A percentile compares a stretch with the other conserved stretches of the same genome.
Evolutionary conservation across 2,113 vertebrate genomes (phyloP).

Genomic region (Rhynchopsitta pachyrhyncha): DNA sequence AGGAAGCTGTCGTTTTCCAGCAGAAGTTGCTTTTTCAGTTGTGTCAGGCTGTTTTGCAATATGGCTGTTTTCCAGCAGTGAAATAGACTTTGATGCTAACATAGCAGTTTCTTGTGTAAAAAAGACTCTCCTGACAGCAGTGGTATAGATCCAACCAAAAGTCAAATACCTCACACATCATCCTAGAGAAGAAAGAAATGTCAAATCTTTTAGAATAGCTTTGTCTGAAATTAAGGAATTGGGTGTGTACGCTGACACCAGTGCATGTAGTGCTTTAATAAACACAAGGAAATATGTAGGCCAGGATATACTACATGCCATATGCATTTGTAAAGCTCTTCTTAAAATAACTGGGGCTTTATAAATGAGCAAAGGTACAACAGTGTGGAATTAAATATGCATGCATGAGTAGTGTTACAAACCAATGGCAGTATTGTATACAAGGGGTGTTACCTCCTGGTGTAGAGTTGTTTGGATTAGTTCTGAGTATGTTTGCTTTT

Average conservation of each 20-base stretch:
- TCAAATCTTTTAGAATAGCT: background rate
- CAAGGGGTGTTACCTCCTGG: background rate
- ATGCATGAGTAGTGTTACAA: background rate
- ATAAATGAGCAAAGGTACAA: background rate
- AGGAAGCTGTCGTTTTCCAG: background rate
- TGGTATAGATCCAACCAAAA: background rate
- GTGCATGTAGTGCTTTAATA: background rate
- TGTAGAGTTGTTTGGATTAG: background rate
- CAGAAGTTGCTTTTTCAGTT: background rate
- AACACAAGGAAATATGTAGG: background rate
- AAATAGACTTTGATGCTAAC: conserved; percentile 4
- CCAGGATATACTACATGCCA: background rate
- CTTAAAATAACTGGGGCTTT: conserved; percentile 16
- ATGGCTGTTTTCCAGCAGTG: background rate
- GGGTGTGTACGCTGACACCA: background rate
- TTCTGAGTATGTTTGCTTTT: conserved; percentile 28
- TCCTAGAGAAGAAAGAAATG: background rate
- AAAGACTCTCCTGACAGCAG: background rate
- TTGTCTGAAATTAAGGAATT: background rate
- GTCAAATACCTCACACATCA: background rate
- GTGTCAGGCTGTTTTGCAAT: background rate
- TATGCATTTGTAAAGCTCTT: background rate
- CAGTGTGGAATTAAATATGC: background rate
- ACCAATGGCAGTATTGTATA: background rate
- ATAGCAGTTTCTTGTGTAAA: background rate